Conservation (phyloP, 2,797 vertebrate genomes). For the Rhyacichthys aspro region DNA sequence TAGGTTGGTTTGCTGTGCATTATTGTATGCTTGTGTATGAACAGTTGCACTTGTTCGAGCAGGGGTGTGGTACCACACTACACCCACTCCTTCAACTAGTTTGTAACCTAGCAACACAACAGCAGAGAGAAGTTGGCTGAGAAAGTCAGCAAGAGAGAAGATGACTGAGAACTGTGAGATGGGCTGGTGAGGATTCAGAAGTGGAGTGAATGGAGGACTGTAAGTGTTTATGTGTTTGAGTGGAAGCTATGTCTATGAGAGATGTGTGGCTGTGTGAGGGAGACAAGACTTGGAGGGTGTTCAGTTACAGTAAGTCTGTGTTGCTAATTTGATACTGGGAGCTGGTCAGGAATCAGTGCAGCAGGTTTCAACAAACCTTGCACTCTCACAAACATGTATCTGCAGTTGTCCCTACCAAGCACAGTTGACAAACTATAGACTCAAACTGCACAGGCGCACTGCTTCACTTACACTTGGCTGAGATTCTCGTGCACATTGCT, state of each 20-base stretch:
- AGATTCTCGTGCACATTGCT: conserved; percentile 12
- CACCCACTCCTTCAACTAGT: conserved; percentile 66
- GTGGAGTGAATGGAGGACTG: conserved; percentile 22
- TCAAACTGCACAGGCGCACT: conserved; percentile 9
- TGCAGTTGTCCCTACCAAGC: conserved; percentile 48
- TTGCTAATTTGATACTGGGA: conserved; percentile 67
- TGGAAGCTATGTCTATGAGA: conserved; percentile 10
- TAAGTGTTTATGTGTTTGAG: conserved; percentile 8
- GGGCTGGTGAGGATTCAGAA: conserved; percentile 22
- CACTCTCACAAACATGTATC: conserved; percentile 37
- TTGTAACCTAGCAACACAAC: conserved; percentile 75
- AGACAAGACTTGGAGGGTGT: conserved; percentile 41
- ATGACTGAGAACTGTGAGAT: conserved; percentile 41
- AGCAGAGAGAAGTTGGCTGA: conserved; percentile 57
- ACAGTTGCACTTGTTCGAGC: conserved; percentile 23
- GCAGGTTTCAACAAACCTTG: conserved; percentile 42
- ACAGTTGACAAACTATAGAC: conserved; percentile 47
- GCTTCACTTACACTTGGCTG: conserved; percentile 10
- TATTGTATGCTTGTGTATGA: not conserved
- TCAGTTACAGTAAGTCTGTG: conserved; percentile 65
- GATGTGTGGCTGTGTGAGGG: conserved; percentile 18
- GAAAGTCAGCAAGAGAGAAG: conserved; percentile 51
- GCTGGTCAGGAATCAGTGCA: conserved; percentile 62
- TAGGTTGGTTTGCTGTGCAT: not conserved
- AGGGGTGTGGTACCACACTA: conserved; percentile 63